Evolutionary conservation across 2,888 invertebrate species (phyloP).

Genomic region (Geotrupes spiniger): DNA sequence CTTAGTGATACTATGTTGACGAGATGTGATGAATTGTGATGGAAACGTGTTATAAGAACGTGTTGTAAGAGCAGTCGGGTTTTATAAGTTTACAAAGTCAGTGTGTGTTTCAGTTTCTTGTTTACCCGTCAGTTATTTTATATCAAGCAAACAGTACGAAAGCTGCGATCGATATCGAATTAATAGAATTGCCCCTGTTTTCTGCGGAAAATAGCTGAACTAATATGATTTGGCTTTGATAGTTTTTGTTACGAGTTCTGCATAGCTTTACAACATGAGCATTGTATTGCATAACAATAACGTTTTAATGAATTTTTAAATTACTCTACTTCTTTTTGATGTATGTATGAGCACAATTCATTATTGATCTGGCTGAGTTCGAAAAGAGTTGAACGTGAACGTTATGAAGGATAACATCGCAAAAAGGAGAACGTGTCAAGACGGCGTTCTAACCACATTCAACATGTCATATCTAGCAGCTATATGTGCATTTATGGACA

Average conservation of each 20-base stretch:
- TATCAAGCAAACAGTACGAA: conserved; percentile 5
- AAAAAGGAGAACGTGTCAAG: no score
- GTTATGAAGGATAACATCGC: no score
- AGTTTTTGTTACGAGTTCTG: conserved; percentile 11
- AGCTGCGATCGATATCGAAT: conserved; percentile 6
- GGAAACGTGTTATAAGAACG: conserved; percentile 5
- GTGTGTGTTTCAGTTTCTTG: conserved; percentile 15
- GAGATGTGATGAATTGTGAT: neutral
- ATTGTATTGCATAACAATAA: no score
- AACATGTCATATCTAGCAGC: conserved; percentile 7
- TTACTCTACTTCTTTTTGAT: no score
- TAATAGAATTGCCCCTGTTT: conserved; percentile 9
- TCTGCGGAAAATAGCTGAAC: conserved; percentile 9
- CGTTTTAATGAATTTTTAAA: no score
- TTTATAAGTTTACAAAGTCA: conserved; percentile 10
- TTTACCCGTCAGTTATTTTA: conserved; percentile 11
- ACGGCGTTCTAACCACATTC: no score
- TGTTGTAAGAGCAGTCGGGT: conserved; percentile 1
- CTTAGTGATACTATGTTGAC: no score
- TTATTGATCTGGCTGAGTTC: no score
- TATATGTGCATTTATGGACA: conserved; percentile 3
- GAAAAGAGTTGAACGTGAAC: no score
- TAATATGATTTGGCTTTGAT: conserved; percentile 14
- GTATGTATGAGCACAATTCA: no score
- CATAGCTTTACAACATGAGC: no score